Evolutionary conservation across 2,113 vertebrate genomes (phyloP).

Genomic region (Rhombomys opimus): DNA sequence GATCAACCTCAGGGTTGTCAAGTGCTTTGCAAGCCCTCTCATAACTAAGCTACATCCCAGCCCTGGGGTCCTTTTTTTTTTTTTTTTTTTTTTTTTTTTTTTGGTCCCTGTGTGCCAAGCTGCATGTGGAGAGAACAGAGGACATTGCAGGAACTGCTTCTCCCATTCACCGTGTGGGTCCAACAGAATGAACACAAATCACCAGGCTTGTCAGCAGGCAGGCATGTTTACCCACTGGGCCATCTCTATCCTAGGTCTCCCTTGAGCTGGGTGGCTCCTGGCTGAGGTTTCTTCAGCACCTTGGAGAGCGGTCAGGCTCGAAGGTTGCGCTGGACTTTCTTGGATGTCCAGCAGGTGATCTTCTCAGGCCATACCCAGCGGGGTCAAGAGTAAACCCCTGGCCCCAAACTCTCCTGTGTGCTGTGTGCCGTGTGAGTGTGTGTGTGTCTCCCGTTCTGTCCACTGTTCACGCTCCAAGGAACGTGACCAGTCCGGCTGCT

Average conservation of each 20-base stretch:
- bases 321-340: too few relatives aligned
- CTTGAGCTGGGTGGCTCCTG: neutral
- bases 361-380: neutral
- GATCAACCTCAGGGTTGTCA: too few relatives aligned
- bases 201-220: neutral
- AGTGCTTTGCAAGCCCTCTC: too few relatives aligned
- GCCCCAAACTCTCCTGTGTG: neutral
- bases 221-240: neutral
- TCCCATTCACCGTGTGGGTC: neutral
- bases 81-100: neutral
- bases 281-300: conserved; percentile 71
- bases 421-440: neutral
- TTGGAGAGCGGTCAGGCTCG: conserved; percentile 62
- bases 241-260: neutral
- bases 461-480: neutral
- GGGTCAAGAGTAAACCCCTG: neutral
- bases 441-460: neutral
- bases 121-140: neutral
- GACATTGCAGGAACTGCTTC: neutral
- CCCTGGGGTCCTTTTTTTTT: neutral
- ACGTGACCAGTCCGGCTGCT: neutral
- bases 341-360: rapidly evolving
- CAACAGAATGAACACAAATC: neutral
- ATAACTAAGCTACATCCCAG: neutral
- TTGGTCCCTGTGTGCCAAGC: neutral